phyloP scores from a whole-genome alignment of 1,140 invertebrate species.

The Atta cephalotes region DNA sequence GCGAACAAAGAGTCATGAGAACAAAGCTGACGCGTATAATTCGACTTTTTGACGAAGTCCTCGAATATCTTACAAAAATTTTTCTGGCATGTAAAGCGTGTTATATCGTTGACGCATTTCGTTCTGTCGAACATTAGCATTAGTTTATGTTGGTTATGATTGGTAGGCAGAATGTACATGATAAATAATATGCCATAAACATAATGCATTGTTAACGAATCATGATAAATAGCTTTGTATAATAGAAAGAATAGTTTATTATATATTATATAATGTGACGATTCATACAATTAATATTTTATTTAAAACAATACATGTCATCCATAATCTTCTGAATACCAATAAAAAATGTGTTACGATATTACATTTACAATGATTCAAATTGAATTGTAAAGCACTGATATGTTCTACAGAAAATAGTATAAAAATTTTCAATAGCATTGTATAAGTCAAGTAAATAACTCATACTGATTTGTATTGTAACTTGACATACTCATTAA shows the following conservation, averaged over 20 bases:
- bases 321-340: background rate
- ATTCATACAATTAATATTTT: conserved; percentile 47
- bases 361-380: background rate
- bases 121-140: conserved; percentile 20
- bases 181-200: conserved; percentile 30
- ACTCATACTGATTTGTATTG: background rate
- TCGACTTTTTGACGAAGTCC: conserved; percentile 29
- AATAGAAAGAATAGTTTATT: conserved; percentile 24
- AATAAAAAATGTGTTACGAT: background rate
- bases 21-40: conserved; percentile 36
- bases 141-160: conserved; percentile 20
- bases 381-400: background rate
- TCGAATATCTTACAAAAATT: conserved; percentile 25
- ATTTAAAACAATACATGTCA: conserved; percentile 29
- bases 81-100: conserved; percentile 10
- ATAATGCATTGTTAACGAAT: conserved; percentile 11
- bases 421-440: background rate
- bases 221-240: conserved; percentile 35
- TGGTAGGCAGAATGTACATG: background rate
- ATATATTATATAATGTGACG: background rate
- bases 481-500: background rate
- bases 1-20: conserved; percentile 16
- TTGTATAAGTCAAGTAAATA: background rate
- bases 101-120: background rate
- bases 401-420: background rate